Evolutionary conservation across 1,140 invertebrate species (phyloP), one percentile per base, ranked within the genome.

Genomic region (Antheraea pernyi): DNA sequence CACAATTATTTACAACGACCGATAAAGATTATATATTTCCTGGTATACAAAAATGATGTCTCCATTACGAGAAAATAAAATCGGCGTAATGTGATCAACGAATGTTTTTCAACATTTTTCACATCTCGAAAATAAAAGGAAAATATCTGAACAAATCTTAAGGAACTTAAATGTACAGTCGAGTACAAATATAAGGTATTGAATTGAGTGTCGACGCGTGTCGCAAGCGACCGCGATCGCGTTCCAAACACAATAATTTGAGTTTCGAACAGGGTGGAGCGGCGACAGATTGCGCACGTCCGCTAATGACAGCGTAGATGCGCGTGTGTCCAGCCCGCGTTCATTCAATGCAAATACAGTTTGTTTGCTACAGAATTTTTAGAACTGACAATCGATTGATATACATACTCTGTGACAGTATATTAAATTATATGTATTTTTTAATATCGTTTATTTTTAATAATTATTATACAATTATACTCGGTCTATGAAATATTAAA

Each of bases 261-360:
- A 80, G 74, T 78, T 77, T 70, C 76, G 72, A 73, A 66, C 78
- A 76, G 82, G 85, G 85, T 79, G 85, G 86, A 81, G 81, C 79
- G 77, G 82, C 79, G 78, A 81, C 81, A 80, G 79, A 81, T 85
- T 79, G 81, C 71, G 79, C 80, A 77, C 85, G 87, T 86, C 87
- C 85, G 78, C 72, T 91, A 91, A 91, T 91, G 89, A 91, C 87
- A 91, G 89, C 76, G 77, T 68, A 76, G 73, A 73, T 73, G 68
- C 65, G 59, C 78, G 75, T 80, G 84, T 88, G 89, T 89, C 89
- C 89, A 84, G 86, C 81, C 81, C 83, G 80, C 72, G 79, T 69
- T 83, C 85, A 91, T 91, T 91, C 89, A 89, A 89, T 89, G 89
- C 87, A 85, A 91, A 91, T 91, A 76, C 59, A 42, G 37, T 68